Evolutionary conservation across 2,797 vertebrate genomes (phyloP), one percentile per base, ranked within the genome.

Genomic region (Amphiprion clarkii): DNA sequence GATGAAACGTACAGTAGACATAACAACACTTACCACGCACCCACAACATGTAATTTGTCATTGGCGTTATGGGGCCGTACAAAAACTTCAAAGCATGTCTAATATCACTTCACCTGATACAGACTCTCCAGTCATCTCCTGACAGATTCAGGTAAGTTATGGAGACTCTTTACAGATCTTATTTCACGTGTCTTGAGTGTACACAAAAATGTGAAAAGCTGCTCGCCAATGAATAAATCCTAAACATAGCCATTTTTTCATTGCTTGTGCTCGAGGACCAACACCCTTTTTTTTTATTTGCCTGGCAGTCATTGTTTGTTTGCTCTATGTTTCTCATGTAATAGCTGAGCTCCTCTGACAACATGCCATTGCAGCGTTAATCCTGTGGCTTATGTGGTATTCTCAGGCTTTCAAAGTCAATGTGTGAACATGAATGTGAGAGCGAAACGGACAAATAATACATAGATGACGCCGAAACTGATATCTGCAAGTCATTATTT

Each of bases 31-130:
- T 79, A 74, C 14, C 56, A 36, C 59, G 86, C 77, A 73, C 33
- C 76, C 67, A 76, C 56, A 84, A 78, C 76, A 79, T 76, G 52
- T 71, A 36, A 85, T 86, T 78, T 84, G 78, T 88, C 81, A 81
- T 25, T 69, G 44, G 40, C 65, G 53, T 69, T 55, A 29, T 2
- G 6, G 21, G 65, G 66, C 53, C n/a, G 44, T 40, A 51, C 27
- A 63, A 68, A 58, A 68, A 66, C 64, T 72, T 85, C 60, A 87
- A 82, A 82, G 27, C 48, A 54, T 36, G 53, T 67, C 49, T 17
- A 36, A 13, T 16, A 63, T 21, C 53, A 66, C 21, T 36, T 54
- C 48, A 13, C 39, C 42, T 31, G 49, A 40, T 33, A 27, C 13
- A 11, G 17, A 0, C 33, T 39, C 51, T 14, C 9, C 21, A 33